Evolutionary conservation across 2,888 invertebrate species (phyloP).

Genomic region (Drosophila paracracens): DNA sequence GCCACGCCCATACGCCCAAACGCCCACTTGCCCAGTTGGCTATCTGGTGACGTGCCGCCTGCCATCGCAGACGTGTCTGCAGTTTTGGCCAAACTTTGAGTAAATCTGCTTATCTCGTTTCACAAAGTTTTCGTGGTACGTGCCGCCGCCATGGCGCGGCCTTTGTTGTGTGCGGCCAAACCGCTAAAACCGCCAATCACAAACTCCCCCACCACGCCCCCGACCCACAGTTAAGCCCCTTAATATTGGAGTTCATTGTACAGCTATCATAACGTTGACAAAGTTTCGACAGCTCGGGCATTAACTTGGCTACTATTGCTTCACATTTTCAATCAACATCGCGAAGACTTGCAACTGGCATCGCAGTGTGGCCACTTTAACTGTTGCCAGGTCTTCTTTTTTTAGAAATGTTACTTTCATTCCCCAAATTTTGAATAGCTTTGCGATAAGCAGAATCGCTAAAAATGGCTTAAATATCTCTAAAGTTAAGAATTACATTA

Average conservation of each 20-base stretch:
- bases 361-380: neutral
- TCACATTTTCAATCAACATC: conserved; percentile 63
- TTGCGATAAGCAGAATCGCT: neutral
- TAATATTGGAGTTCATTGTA: conserved; percentile 58
- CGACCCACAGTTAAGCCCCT: neutral
- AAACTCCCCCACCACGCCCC: neutral
- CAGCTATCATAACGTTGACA: conserved; percentile 74
- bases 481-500: neutral
- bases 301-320: conserved; percentile 59
- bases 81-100: conserved; percentile 68
- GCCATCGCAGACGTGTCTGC: conserved; percentile 38
- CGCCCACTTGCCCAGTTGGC: neutral
- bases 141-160: conserved; percentile 78
- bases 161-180: conserved; percentile 51
- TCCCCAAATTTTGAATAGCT: neutral
- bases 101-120: conserved; percentile 82
- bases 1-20: conserved; percentile 15
- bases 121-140: conserved; percentile 73
- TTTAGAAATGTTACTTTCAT: neutral
- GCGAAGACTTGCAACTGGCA: neutral
- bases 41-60: conserved; percentile 44
- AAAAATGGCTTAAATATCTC: neutral
- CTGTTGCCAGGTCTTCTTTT: conserved; percentile 54
- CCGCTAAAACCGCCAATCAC: neutral
- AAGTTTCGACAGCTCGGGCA: conserved; percentile 64